Percentiles rank a stretch among this genome's conserved stretches.
These are phyloP conservation scores for Seira musarum DNA, from an alignment of 2,888 invertebrate species.

Conservation along the genomic window DNA sequence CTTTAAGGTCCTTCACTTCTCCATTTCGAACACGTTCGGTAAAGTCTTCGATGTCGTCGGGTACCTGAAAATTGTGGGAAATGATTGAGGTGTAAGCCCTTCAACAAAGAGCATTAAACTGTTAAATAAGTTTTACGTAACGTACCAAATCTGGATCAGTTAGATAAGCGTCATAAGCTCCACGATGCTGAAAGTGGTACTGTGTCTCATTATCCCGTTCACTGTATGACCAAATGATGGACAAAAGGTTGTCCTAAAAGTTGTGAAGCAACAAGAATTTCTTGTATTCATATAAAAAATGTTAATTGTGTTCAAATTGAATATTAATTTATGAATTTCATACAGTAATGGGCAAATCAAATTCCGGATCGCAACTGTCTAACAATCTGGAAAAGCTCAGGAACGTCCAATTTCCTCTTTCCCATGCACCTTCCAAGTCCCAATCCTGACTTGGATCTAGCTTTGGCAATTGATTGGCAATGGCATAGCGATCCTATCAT, in stretches of 20 bases:
- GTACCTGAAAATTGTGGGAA: background rate
- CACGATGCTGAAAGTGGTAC: slow-evolving; percentile 24
- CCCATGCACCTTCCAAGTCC: slow-evolving; percentile 23
- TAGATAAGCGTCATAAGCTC: slow-evolving; percentile 7
- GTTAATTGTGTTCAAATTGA: background rate
- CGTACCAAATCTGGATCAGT: slow-evolving; percentile 15
- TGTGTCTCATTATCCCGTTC: slow-evolving; percentile 15
- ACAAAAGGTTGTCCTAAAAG: slow-evolving; percentile 15
- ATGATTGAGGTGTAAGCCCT: too few species aligned
- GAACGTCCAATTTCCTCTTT: slow-evolving; percentile 9
- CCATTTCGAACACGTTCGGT: background rate
- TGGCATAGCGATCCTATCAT: slow-evolving; percentile 28
- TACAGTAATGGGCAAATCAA: slow-evolving; percentile 15
- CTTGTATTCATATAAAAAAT: background rate
- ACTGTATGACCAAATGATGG: slow-evolving; percentile 27
- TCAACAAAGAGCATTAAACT: background rate
- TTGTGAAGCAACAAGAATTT: background rate
- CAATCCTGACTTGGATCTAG: slow-evolving; percentile 35
- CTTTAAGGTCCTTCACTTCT: background rate
- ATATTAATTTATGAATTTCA: background rate
- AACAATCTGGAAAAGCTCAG: slow-evolving; percentile 37
- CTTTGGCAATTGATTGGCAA: slow-evolving; percentile 30
- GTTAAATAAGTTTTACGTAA: background rate
- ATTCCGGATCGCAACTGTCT: slow-evolving; percentile 36
- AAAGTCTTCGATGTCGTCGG: background rate